Base-by-base conservation (phyloP, 1,140 invertebrate genomes). In the Saccostrea echinata region DNA sequence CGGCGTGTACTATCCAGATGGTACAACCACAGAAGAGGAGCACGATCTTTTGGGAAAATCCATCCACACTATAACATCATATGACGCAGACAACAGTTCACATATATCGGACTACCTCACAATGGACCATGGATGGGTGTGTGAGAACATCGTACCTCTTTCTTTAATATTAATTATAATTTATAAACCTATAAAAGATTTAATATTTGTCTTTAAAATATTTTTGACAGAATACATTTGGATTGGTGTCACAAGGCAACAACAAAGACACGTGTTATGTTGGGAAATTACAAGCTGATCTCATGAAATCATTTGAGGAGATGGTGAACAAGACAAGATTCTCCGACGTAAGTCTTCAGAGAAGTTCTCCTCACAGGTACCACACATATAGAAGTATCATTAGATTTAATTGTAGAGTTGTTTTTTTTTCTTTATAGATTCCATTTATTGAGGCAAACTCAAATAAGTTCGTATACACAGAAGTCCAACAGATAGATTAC, bases 261-360 rank as follows among this genome's bases (percentile, higher is more conserved):
- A 76, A 76, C 27, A 11, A 30, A 30, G 68, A 76, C 68, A 76
- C 68, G 9, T 76, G 68, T 13, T 76, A 76, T 76, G 68, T 76
- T 35, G 68, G 68, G 27, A 76, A 76, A 18, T 16, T 76, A 76
- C 68, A 76, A 76, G 13, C 24, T 9, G 68, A 76, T 27, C 24
- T 76, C 6, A 76, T 76, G 68, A 27, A 76, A 30, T 76, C 68
- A 30, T 76, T 30, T 30, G 68, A 76, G 16, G 27, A 33, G 24
- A 76, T 76, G 13, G 68, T 76, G 68, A 76, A 76, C 68, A 76
- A 76, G 27, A 76, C 68, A 30, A 33, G 68, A 27, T 33, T 76
- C 27, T 76, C 68, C 1, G 68, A 76, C 16, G 68, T 76, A 76
- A 30, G 68, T 76, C 4, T 61, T 61, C 55, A 61, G n/a, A 61